Evolutionary conservation across 2,113 vertebrate species (phyloP), one percentile per base, ranked within the genome.

Genomic region (Bufo gargarizans): DNA sequence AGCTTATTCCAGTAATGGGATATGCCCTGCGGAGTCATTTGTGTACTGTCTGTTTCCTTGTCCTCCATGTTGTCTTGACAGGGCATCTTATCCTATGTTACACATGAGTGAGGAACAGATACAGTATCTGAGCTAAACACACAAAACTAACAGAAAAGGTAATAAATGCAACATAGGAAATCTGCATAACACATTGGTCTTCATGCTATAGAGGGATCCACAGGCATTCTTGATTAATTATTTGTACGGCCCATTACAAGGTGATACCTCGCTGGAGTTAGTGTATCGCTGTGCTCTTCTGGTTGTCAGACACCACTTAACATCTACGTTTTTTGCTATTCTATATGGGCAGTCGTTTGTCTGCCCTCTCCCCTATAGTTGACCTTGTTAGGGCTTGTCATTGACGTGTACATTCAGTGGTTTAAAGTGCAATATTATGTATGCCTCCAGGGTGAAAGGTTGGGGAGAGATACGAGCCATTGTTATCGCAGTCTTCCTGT

Each of bases 1-100:
- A 84, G 80, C 79, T 82, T 63, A 83, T 65, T 83, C 49, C 58
- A 50, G 87, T 88, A 88, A 88, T 50, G 19, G 77, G 87, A 88
- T 88, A 83, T 65, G 61, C 82, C 79, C 58, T 47, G 4, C 59
- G 50, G 45, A 88, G 71, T 43, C 56, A 83, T 88, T 83, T 84
- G 45, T 88, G 77, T 72, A 33, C 45, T 17, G 43, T 77, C 55
- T 47, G 56, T 56, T 88, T 65, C 16, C 76, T 69, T 83, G 63
- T 83, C 69, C 3, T 76, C 59, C n/a, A 22, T 79, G 74, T 67
- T 76, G 56, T 56, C 22, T 47, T 55, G 11, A 80, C 61, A 56
- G 55, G 14, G 11, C 43, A 50, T 71, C 47, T 69, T 47, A 67
- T 67, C 61, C 63, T 49, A 33, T 14, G 45, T 47, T 22, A 53